These are phyloP conservation scores for Ophion costatus DNA, from an alignment of 2,888 invertebrate genomes.

Conservation along the genomic window DNA sequence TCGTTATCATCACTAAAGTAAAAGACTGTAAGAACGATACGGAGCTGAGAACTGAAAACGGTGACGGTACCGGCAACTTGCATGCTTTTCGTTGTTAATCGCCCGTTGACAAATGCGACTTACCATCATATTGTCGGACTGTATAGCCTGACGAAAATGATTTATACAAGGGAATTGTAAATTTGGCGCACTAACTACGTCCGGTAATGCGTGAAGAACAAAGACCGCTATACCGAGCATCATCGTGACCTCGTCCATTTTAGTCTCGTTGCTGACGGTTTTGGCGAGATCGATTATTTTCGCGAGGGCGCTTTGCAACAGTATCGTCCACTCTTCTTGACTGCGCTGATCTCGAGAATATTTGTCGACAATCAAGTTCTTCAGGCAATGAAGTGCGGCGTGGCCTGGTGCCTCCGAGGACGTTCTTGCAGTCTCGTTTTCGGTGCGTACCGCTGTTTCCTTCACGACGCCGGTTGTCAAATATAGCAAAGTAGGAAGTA, in stretches of 20 bases:
- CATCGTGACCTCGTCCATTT: slow-evolving; percentile 93
- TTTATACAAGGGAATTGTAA: slow-evolving; percentile 96
- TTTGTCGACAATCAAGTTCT: slow-evolving; percentile 87
- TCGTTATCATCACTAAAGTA: neutral
- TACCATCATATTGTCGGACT: slow-evolving; percentile 87
- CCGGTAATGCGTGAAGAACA: slow-evolving; percentile 91
- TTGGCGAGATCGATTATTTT: slow-evolving; percentile 96
- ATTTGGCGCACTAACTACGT: slow-evolving; percentile 91
- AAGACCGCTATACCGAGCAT: slow-evolving; percentile 95
- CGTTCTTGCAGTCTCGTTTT: slow-evolving; percentile 85
- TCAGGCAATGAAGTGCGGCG: slow-evolving; percentile 91
- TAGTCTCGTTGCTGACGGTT: slow-evolving; percentile 90
- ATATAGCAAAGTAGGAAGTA: slow-evolving; percentile 96
- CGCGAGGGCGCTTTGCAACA: slow-evolving; percentile 94
- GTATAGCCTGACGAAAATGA: slow-evolving; percentile 94
- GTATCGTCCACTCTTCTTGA: slow-evolving; percentile 89
- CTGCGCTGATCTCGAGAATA: slow-evolving; percentile 88
- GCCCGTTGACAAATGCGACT: slow-evolving; percentile 67
- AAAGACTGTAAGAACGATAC: neutral
- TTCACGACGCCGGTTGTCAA: slow-evolving; percentile 95
- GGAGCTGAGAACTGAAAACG: neutral
- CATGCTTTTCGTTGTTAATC: neutral
- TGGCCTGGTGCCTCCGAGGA: slow-evolving; percentile 90
- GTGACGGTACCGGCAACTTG: neutral
- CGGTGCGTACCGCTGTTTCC: slow-evolving; percentile 89